Evolutionary conservation across 1,140 invertebrate genomes (phyloP).

Genomic region (Caerostris darwini): DNA sequence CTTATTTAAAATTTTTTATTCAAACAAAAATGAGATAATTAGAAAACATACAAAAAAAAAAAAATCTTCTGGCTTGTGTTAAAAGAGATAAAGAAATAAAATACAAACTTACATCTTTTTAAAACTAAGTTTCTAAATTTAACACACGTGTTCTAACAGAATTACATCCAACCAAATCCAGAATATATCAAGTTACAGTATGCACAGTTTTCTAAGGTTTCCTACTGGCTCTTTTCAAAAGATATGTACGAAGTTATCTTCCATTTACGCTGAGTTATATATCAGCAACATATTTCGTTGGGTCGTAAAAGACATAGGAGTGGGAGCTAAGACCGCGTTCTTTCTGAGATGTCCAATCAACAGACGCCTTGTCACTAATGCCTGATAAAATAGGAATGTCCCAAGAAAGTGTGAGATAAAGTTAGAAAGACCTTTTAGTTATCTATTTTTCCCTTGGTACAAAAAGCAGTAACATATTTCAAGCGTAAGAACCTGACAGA

Average conservation of each 20-base stretch:
- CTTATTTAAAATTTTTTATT: too few species aligned
- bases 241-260: constrained; percentile 19
- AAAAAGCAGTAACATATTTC: constrained; percentile 54
- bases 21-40: neutral
- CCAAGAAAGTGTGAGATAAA: constrained; percentile 41
- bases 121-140: neutral
- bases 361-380: constrained; percentile 29
- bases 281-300: constrained; percentile 24
- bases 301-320: constrained; percentile 26
- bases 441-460: neutral
- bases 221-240: neutral
- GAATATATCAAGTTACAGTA: neutral
- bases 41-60: neutral
- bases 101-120: neutral
- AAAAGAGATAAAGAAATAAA: neutral
- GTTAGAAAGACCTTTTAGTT: constrained; percentile 34
- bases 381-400: constrained; percentile 31
- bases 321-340: neutral
- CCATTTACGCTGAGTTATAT: constrained; percentile 18
- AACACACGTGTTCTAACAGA: neutral
- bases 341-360: constrained; percentile 1
- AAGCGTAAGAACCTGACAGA: constrained; percentile 7
- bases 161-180: neutral
- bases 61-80: neutral
- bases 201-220: neutral